Conservation (phyloP, 2,797 vertebrate genomes). For the Apodemus agrarius region DNA sequence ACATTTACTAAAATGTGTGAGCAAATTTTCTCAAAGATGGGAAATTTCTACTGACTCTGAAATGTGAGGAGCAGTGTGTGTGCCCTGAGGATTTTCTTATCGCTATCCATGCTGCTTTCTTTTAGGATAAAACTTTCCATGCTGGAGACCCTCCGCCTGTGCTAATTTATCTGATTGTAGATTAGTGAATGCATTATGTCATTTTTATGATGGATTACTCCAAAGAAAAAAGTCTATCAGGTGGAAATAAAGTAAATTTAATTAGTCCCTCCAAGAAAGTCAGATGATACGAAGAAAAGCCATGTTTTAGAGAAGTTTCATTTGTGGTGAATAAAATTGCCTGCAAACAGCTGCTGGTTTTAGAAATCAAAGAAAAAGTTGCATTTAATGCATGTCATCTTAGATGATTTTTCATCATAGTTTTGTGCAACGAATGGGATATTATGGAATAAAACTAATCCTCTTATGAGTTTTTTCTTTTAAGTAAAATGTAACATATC, state of each 20-base stretch:
- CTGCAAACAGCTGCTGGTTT: conserved; percentile 17
- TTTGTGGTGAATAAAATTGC: conserved; percentile 45
- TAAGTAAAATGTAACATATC: conserved; percentile 49
- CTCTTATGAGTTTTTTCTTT: conserved; percentile 20
- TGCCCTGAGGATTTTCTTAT: neutral
- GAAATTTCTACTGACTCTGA: conserved; percentile 33
- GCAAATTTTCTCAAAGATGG: neutral
- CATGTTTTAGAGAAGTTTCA: conserved; percentile 52
- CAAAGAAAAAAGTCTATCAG: conserved; percentile 31
- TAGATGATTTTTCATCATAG: conserved; percentile 24
- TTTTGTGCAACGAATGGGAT: conserved; percentile 39
- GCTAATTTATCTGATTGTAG: conserved; percentile 51
- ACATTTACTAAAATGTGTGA: neutral
- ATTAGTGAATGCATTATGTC: conserved; percentile 56
- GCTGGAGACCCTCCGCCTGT: neutral
- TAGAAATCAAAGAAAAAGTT: conserved; percentile 26
- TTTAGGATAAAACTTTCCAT: conserved; percentile 35
- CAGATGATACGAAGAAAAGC: conserved; percentile 26
- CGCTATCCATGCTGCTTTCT: neutral
- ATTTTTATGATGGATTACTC: conserved; percentile 46
- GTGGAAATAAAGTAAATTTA: conserved; percentile 68
- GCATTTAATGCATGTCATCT: neutral
- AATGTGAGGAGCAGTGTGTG: neutral
- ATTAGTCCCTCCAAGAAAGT: conserved; percentile 73
- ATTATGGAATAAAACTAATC: conserved; percentile 46